A percentile compares a stretch with the other conserved stretches of the same genome.
Evolutionary conservation across 2,888 invertebrate species (phyloP).

Genomic region (Unio delphinus): DNA sequence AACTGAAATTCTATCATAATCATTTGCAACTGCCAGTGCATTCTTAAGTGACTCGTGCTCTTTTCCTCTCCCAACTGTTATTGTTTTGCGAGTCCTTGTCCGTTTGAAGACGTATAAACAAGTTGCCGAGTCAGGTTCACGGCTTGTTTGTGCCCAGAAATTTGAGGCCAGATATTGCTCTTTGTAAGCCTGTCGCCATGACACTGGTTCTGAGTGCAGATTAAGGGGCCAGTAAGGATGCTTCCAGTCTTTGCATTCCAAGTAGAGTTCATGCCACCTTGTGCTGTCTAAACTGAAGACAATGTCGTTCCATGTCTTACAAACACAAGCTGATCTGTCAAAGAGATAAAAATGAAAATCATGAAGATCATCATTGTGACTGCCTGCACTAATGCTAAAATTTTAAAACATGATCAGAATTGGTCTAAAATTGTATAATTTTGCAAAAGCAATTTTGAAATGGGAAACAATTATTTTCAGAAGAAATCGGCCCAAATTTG

Average conservation of each 20-base stretch:
- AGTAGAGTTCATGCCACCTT: slow-evolving; percentile 58
- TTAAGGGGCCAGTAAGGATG: slow-evolving; percentile 64
- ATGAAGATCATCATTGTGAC: too few relatives aligned
- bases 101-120: slow-evolving; percentile 54
- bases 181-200: slow-evolving; percentile 60
- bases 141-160: slow-evolving; percentile 51
- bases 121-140: slow-evolving; percentile 31
- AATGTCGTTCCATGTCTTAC: slow-evolving; percentile 62
- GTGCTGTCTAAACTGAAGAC: slow-evolving; percentile 57
- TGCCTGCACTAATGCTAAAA: too few relatives aligned
- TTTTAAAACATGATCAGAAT: too few relatives aligned
- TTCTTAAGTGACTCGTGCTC: slow-evolving; percentile 55
- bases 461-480: too few relatives aligned
- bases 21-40: slow-evolving; percentile 57
- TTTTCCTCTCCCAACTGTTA: slow-evolving; percentile 58
- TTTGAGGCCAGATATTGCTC: slow-evolving; percentile 51
- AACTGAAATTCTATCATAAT: slow-evolving; percentile 61
- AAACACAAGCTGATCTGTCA: slow-evolving; percentile 48
- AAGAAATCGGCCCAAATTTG: too few relatives aligned
- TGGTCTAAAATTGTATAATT: too few relatives aligned
- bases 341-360: neutral
- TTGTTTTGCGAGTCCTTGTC: slow-evolving; percentile 43
- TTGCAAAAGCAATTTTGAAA: too few relatives aligned
- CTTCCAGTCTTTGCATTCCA: slow-evolving; percentile 55
- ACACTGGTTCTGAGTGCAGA: slow-evolving; percentile 48